phyloP scores from a whole-genome alignment of 2,888 invertebrate genomes.

The Ormyrus rosae region DNA sequence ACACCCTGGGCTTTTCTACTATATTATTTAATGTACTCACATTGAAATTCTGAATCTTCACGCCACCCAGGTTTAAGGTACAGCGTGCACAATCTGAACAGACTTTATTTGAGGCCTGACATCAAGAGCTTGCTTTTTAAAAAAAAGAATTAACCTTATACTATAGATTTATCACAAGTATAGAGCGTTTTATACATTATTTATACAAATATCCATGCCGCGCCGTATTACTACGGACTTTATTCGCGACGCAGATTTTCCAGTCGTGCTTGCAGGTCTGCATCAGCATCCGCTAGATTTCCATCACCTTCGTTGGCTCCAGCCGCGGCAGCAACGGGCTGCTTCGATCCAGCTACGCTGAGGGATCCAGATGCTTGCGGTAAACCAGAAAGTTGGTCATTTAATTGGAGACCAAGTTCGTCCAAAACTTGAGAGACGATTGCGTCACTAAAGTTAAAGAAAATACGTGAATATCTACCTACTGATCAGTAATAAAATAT shows the following conservation, averaged over 20 bases:
- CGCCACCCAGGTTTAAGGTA: background rate
- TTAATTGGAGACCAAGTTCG: constrained; percentile 96
- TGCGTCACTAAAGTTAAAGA: constrained; percentile 83
- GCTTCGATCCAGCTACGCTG: constrained; percentile 79
- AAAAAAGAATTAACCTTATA: constrained; percentile 50
- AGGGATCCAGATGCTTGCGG: constrained; percentile 83
- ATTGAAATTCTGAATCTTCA: background rate
- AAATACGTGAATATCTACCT: too few species aligned
- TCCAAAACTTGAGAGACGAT: constrained; percentile 97
- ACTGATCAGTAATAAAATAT: too few species aligned
- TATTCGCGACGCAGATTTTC: constrained; percentile 95
- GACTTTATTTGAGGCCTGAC: constrained; percentile 38
- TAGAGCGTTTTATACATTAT: constrained; percentile 58
- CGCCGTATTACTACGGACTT: constrained; percentile 55
- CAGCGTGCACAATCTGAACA: constrained; percentile 20
- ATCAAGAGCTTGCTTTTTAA: constrained; percentile 19
- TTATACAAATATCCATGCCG: constrained; percentile 56
- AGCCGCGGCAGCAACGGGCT: constrained; percentile 79
- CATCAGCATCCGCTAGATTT: constrained; percentile 89
- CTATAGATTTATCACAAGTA: constrained; percentile 58
- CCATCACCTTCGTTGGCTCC: constrained; percentile 76
- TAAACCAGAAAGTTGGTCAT: constrained; percentile 92
- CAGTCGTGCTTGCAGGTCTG: constrained; percentile 96
- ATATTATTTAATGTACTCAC: constrained; percentile 18
- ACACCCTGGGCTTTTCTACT: constrained; percentile 2